Conservation (phyloP, 2,888 invertebrate species). For the Pimpla rufipes region DNA sequence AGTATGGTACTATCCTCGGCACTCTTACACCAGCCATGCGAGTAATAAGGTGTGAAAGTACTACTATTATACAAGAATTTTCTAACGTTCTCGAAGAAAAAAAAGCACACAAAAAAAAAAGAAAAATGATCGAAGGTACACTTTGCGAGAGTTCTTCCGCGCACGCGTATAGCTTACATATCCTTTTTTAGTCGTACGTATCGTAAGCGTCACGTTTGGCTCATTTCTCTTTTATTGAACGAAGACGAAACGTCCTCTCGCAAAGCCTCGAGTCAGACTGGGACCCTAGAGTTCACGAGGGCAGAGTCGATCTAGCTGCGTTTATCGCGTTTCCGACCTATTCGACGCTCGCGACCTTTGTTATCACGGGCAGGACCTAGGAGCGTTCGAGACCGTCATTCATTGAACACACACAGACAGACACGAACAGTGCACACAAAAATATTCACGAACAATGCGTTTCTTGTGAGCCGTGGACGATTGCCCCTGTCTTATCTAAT, state of each 20-base stretch:
- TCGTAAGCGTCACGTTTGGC: constrained; percentile 42
- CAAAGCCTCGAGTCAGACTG: constrained; percentile 14
- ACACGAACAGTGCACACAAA: not conserved
- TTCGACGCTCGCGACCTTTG: constrained; percentile 52
- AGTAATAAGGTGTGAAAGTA: constrained; percentile 65
- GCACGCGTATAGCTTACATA: constrained; percentile 73
- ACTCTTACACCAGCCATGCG: constrained; percentile 74
- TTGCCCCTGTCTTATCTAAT: constrained; percentile 37
- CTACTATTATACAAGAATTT: constrained; percentile 75
- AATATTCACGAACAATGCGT: constrained; percentile 46
- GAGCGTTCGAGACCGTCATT: constrained; percentile 43
- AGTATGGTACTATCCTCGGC: constrained; percentile 73
- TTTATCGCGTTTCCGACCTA: constrained; percentile 53
- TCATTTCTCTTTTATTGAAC: constrained; percentile 27
- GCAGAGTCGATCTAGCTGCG: constrained; percentile 28
- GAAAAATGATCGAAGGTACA: constrained; percentile 70
- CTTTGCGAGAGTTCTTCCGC: constrained; percentile 78
- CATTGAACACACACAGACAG: constrained; percentile 27
- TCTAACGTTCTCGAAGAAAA: constrained; percentile 73
- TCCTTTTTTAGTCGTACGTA: constrained; percentile 62
- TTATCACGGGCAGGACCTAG: constrained; percentile 55
- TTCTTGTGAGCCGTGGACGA: constrained; percentile 44
- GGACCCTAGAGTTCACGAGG: constrained; percentile 11
- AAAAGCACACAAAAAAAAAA: not conserved
- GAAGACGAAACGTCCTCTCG: constrained; percentile 15